phyloP scores from a whole-genome alignment of 1,140 invertebrate genomes.

The Drosophila rufa region DNA sequence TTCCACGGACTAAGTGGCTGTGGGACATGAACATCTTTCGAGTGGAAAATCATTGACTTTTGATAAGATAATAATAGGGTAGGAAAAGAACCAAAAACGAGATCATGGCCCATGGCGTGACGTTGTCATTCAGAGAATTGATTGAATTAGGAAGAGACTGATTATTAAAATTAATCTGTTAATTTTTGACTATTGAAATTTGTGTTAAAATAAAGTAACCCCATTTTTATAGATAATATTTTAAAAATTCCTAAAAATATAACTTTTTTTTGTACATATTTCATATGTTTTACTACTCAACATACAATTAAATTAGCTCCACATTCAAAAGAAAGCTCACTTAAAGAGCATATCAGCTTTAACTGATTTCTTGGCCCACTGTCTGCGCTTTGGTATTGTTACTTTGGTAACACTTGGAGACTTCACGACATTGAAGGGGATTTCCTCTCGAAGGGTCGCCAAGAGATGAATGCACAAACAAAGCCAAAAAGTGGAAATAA shows the following conservation, averaged over 20 bases:
- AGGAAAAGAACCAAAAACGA: constrained; percentile 15
- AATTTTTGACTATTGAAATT: background rate
- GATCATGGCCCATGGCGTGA: constrained; percentile 30
- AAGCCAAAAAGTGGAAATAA: constrained; percentile 22
- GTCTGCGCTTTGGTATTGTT: constrained; percentile 2
- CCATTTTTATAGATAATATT: no score
- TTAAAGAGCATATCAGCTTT: background rate
- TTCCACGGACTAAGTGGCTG: constrained; percentile 28
- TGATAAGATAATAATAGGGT: constrained; percentile 42
- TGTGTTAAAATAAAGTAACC: background rate
- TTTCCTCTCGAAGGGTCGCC: constrained; percentile 14
- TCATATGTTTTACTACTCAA: no score
- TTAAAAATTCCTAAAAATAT: background rate
- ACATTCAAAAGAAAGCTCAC: background rate
- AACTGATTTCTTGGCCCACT: constrained; percentile 1
- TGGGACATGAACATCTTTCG: constrained; percentile 27
- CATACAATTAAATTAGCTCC: background rate
- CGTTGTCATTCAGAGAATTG: constrained; percentile 5
- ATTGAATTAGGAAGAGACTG: background rate
- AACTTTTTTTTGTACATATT: background rate
- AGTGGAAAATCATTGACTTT: constrained; percentile 43
- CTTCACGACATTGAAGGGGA: constrained; percentile 41
- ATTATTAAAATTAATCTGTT: background rate
- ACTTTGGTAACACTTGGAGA: constrained; percentile 8
- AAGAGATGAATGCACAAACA: background rate